These are phyloP conservation scores for Atherinosoma microstoma DNA, from an alignment of 2,797 vertebrate species.

Conservation along the genomic window DNA sequence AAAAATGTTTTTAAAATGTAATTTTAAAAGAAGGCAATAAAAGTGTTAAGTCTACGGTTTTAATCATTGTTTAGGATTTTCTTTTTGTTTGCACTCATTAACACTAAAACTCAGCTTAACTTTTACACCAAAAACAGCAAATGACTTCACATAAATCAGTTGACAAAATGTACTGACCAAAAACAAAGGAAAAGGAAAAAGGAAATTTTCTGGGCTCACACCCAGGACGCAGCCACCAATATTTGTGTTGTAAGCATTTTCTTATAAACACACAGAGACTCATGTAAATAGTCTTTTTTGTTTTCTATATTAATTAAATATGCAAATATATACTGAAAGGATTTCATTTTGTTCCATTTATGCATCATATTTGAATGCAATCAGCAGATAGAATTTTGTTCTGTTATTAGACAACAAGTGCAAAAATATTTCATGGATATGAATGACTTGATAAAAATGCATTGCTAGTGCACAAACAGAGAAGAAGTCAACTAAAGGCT, in stretches of 20 bases:
- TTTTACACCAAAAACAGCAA: constrained; percentile 14
- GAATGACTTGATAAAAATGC: constrained; percentile 1
- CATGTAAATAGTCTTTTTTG: constrained; percentile 4
- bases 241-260: constrained; percentile 48
- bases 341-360: not conserved
- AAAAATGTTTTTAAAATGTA: not conserved
- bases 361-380: not conserved
- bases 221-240: constrained; percentile 22
- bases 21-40: not conserved
- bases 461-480: not conserved
- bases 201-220: constrained; percentile 30
- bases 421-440: constrained; percentile 4
- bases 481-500: not conserved
- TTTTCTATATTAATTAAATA: constrained; percentile 32
- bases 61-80: not conserved
- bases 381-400: not conserved
- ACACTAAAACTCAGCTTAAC: constrained; percentile 22
- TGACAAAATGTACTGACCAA: constrained; percentile 48
- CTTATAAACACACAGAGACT: not conserved
- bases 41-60: not conserved
- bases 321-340: constrained; percentile 4
- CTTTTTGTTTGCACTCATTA: not conserved
- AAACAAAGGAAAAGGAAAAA: constrained; percentile 27
- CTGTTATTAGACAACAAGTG: not conserved
- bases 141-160: constrained; percentile 59